Conservation (phyloP, 2,888 invertebrate genomes). For the Pinctada fucata region DNA sequence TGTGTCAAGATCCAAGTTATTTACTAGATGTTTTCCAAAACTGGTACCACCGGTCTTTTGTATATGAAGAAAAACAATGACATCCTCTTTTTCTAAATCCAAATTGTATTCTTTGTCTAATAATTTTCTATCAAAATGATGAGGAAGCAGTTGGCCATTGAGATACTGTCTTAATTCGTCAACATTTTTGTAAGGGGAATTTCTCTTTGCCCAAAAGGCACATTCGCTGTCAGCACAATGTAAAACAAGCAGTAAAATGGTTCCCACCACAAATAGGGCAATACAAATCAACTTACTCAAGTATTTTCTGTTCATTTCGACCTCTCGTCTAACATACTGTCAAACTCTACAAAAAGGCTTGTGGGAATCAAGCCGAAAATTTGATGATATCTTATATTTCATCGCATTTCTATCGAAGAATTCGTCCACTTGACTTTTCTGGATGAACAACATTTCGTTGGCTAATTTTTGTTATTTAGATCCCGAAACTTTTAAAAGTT, state of each 20-base stretch:
- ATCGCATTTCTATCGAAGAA: neutral
- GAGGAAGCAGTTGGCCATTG: neutral
- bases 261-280: neutral
- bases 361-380: too few species aligned
- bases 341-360: too few species aligned
- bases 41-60: slow-evolving; percentile 99
- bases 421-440: neutral
- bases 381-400: neutral
- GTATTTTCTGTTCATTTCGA: slow-evolving; percentile 10
- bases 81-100: slow-evolving; percentile 87
- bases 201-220: neutral
- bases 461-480: too few species aligned
- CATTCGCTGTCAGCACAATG: slow-evolving; percentile 22
- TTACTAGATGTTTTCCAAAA: slow-evolving; percentile 96
- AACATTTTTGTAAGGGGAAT: neutral
- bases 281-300: neutral
- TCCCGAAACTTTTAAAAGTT: too few species aligned
- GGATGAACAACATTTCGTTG: too few species aligned
- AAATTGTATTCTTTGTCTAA: slow-evolving; percentile 84
- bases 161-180: neutral
- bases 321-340: neutral
- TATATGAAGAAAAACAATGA: slow-evolving; percentile 98
- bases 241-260: neutral
- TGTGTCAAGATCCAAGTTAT: slow-evolving; percentile 93
- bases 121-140: slow-evolving; percentile 34